Conservation (phyloP, 2,888 invertebrate species). For the Hirtodrosophila trivittata region DNA sequence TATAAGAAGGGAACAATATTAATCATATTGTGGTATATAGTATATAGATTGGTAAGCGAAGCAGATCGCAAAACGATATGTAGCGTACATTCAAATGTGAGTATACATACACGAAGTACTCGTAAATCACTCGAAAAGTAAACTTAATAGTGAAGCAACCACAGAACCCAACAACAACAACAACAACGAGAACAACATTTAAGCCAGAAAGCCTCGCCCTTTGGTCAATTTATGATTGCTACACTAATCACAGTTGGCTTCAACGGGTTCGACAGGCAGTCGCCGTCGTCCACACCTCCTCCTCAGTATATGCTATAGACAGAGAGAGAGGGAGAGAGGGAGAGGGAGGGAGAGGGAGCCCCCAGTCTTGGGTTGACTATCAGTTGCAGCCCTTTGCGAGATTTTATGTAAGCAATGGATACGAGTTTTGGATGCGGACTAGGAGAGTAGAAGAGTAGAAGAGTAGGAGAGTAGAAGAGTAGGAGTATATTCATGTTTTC, state of each 20-base stretch:
- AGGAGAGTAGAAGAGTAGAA: not conserved
- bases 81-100: not conserved
- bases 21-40: no score
- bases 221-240: conserved; percentile 73
- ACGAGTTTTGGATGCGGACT: conserved; percentile 5
- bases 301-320: no score
- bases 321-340: conserved; percentile 2
- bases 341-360: not conserved
- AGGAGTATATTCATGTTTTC: conserved; percentile 3
- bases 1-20: no score
- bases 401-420: conserved; percentile 38
- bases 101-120: not conserved
- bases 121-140: conserved; percentile 56
- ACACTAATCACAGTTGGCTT: conserved; percentile 73
- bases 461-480: not conserved
- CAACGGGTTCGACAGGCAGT: conserved; percentile 51
- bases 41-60: not conserved
- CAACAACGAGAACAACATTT: conserved; percentile 4
- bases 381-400: conserved; percentile 27
- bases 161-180: conserved; percentile 15
- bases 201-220: conserved; percentile 43
- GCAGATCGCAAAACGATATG: not conserved
- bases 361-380: not conserved
- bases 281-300: conserved; percentile 6
- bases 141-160: conserved; percentile 50